Percentiles rank a stretch among this genome's conserved stretches.
Evolutionary conservation across 2,797 vertebrate species (phyloP).

Genomic region (Acanthurus leucopareius): DNA sequence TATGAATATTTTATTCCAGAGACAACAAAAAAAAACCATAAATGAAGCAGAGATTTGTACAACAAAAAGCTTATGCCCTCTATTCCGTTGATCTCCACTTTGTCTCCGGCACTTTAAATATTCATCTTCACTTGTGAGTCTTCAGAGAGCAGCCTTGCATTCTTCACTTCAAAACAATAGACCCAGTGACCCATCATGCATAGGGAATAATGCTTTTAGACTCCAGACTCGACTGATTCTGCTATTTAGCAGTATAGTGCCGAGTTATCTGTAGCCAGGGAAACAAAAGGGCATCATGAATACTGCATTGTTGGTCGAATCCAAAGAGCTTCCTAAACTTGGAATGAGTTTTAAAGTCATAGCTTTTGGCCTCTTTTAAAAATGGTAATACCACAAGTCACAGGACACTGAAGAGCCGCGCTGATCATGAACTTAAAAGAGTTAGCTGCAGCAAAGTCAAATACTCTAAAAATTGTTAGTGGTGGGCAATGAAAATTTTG

Average conservation of each 20-base stretch:
- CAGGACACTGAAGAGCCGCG: background rate
- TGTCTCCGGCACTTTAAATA: slow-evolving; percentile 82
- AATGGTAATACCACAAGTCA: slow-evolving; percentile 38
- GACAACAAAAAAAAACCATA: slow-evolving; percentile 53
- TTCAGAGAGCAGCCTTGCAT: slow-evolving; percentile 58
- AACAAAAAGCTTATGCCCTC: slow-evolving; percentile 58
- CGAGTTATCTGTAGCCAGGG: slow-evolving; percentile 41
- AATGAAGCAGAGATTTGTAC: slow-evolving; percentile 66
- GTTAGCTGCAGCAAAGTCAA: background rate
- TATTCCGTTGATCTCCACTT: slow-evolving; percentile 61
- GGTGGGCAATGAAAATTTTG: slow-evolving; percentile 35
- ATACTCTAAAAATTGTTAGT: slow-evolving; percentile 19
- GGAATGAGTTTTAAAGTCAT: slow-evolving; percentile 30
- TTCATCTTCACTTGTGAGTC: slow-evolving; percentile 79
- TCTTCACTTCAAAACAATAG: slow-evolving; percentile 75
- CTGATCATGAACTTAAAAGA: slow-evolving; percentile 10
- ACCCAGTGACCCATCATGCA: slow-evolving; percentile 73
- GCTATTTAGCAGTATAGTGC: slow-evolving; percentile 56
- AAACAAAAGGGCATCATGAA: slow-evolving; percentile 70
- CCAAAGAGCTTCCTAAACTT: slow-evolving; percentile 50
- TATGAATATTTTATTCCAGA: slow-evolving; percentile 82
- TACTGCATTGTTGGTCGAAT: slow-evolving; percentile 68
- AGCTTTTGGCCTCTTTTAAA: slow-evolving; percentile 39
- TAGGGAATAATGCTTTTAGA: slow-evolving; percentile 84
- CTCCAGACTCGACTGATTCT: slow-evolving; percentile 52